Conservation (phyloP, 92 coral and sea anemone species). For the Palythoa grandis region DNA sequence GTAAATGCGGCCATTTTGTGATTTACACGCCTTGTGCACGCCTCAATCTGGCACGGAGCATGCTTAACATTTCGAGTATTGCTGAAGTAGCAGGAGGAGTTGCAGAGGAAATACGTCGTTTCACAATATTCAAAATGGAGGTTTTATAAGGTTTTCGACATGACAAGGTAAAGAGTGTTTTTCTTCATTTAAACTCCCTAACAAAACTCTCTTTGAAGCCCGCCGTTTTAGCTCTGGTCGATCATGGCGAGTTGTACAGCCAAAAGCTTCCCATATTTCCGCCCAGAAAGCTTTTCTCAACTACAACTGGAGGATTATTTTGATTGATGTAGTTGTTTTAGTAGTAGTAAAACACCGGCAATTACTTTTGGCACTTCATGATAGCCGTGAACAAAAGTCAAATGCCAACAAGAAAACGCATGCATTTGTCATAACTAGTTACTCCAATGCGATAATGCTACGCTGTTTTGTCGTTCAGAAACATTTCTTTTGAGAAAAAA, state of each 20-base stretch:
- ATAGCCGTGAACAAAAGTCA: constrained; percentile 27
- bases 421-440: neutral
- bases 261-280: neutral
- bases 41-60: neutral
- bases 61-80: constrained; percentile 20
- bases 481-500: neutral
- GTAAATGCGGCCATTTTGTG: constrained; percentile 6
- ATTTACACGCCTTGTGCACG: constrained; percentile 18
- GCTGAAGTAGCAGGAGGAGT: constrained; percentile 11
- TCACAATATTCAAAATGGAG: constrained; percentile 22
- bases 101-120: constrained; percentile 34
- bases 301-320: neutral
- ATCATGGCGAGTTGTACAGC: constrained; percentile 7
- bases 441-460: neutral
- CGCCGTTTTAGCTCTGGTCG: neutral
- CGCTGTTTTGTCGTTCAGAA: neutral
- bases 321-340: neutral
- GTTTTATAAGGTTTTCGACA: constrained; percentile 4
- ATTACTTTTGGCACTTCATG: neutral
- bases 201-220: neutral
- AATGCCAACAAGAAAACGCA: constrained; percentile 33
- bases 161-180: constrained; percentile 17
- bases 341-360: neutral
- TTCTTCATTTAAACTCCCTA: neutral
- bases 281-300: neutral